phyloP scores from a whole-genome alignment of 2,888 invertebrate genomes.

The Chironomus riparius region DNA sequence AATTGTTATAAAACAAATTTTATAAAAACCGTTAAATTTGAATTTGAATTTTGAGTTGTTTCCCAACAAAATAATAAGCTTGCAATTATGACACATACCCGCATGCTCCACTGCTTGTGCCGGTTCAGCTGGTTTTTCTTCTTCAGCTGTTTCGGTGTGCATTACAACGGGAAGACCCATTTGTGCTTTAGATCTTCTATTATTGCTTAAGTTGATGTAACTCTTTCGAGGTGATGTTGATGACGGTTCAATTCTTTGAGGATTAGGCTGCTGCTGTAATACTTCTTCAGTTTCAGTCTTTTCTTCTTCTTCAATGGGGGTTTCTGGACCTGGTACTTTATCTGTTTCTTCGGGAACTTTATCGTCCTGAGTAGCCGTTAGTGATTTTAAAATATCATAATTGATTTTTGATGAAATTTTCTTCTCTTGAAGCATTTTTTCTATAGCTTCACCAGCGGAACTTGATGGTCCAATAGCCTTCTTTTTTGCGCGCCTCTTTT shows the following conservation, averaged over 20 bases:
- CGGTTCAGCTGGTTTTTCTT: slow-evolving; percentile 33
- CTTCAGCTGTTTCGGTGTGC: slow-evolving; percentile 27
- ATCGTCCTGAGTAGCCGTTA: slow-evolving; percentile 39
- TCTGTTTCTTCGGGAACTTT: neutral
- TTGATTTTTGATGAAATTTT: slow-evolving; percentile 95
- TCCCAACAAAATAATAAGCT: too few relatives aligned
- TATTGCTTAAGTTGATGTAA: slow-evolving; percentile 1
- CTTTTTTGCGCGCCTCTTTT: slow-evolving; percentile 57
- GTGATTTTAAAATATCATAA: slow-evolving; percentile 86
- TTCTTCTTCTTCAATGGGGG: neutral
- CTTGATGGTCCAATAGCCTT: slow-evolving; percentile 54
- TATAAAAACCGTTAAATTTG: too few relatives aligned
- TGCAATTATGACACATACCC: neutral
- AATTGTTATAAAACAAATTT: neutral
- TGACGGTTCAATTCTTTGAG: neutral
- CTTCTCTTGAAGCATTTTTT: slow-evolving; percentile 92
- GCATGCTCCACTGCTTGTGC: slow-evolving; percentile 35
- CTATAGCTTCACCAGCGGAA: slow-evolving; percentile 82
- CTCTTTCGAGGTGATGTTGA: neutral
- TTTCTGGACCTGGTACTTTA: too few relatives aligned
- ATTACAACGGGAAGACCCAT: slow-evolving; percentile 21
- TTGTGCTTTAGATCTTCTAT: slow-evolving; percentile 25
- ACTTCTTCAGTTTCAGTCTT: neutral
- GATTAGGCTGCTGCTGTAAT: neutral
- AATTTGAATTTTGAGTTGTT: too few relatives aligned